A percentile compares a stretch with the other conserved stretches of the same genome.
phyloP scores from a whole-genome alignment of 2,797 vertebrate species.

The Enteromius radiatus region DNA sequence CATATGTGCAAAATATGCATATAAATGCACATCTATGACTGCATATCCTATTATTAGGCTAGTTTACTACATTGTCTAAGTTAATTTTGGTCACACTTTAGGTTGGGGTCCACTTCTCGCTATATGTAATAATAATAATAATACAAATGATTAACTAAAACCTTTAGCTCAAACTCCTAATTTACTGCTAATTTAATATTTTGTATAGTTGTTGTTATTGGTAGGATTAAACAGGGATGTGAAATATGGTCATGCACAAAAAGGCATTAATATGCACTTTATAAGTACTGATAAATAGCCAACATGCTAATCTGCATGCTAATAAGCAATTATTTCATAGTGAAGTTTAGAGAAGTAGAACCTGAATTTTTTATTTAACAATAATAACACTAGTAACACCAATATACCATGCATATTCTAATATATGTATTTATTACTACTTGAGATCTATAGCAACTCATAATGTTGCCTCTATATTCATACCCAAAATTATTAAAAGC shows the following conservation, averaged over 20 bases:
- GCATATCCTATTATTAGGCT: not conserved
- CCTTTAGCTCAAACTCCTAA: not conserved
- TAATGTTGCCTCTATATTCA: not conserved
- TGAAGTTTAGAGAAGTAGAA: too few relatives aligned
- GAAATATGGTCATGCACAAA: not conserved
- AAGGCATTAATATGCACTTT: not conserved
- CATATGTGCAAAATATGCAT: too few relatives aligned
- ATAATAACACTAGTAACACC: not conserved
- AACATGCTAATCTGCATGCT: not conserved
- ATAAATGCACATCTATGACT: not conserved
- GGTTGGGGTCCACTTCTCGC: not conserved
- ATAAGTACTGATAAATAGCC: not conserved
- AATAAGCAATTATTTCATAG: not conserved
- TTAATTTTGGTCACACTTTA: not conserved
- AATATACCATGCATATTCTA: not conserved
- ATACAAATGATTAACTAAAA: not conserved
- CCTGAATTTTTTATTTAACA: not conserved
- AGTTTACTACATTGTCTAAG: not conserved
- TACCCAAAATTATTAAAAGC: conserved; percentile 21
- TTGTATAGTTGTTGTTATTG: not conserved
- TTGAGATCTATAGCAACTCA: not conserved
- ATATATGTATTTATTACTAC: not conserved
- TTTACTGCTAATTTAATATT: not conserved
- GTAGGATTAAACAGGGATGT: not conserved
- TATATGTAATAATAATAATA: not conserved